Evolutionary conservation across 2,888 invertebrate species (phyloP), one percentile per base, ranked within the genome.

Genomic region (Thecophora atra): DNA sequence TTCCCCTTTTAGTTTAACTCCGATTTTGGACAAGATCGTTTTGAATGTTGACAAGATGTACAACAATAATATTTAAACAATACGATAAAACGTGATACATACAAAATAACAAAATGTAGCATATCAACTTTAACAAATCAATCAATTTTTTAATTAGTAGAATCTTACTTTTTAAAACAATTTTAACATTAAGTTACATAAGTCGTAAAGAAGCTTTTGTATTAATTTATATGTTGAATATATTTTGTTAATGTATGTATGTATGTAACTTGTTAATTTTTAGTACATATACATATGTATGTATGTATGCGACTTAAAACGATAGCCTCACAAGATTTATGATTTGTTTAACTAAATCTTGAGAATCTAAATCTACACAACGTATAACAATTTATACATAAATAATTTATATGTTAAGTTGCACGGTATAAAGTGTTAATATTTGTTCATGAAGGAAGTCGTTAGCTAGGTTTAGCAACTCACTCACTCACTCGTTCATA

Each of bases 401-500:
- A 70, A 70, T 70, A 70, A 70, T 70, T 30, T 70, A 30, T 70
- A 37, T 37, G 11, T 63, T 70, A 52, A n/a, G 42, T 69, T 42
- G 21, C 44, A 69, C 44, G 30, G 58, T 69, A 58, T 69, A 69
- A 58, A 60, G 68, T 58, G 21, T n/a, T 21, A 70, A 51, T 62
- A n/a, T n/a, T n/a, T n/a, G 60, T 70, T 62, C n/a, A 47, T 44
- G 24, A 62, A 51, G 70, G 70, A 62, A 70, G 70, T 70, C 44
- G 30, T 13, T 62, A 30, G 19, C 60, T 60, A 62, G 52, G 51
- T 52, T 26, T 62, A 56, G 51, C 62, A 70, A 63, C 70, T 70
- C 62, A 70, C 70, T 56, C 56, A 13, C n/a, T n/a, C n/a, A 37
- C 37, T 85, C 85, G 81, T 84, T 84, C 80, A 85, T 84, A 77